Conservation (phyloP, 2,888 invertebrate species). For the Aromia moschata region DNA sequence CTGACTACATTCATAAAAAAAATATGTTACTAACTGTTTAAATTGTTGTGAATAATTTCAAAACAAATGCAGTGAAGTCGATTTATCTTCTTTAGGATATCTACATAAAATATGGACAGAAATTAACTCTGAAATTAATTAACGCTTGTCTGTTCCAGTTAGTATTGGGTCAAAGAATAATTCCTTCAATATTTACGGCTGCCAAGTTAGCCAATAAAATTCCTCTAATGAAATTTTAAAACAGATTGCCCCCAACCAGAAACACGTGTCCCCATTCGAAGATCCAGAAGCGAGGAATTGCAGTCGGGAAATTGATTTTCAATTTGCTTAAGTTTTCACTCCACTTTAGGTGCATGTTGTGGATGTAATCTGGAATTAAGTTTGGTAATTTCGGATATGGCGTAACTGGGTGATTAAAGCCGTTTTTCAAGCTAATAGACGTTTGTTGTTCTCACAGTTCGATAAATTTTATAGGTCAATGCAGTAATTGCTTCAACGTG, state of each 20-base stretch:
- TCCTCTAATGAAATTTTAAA: not conserved
- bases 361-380: slow-evolving; percentile 6
- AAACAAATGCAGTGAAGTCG: too few species aligned
- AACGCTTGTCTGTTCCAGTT: too few species aligned
- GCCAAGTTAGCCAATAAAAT: not conserved
- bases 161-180: too few species aligned
- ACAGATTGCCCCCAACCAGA: not conserved
- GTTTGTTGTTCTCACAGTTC: not conserved
- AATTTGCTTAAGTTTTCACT: slow-evolving; percentile 14
- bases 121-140: too few species aligned
- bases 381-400: slow-evolving; percentile 5
- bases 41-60: too few species aligned
- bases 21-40: too few species aligned
- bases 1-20: too few species aligned
- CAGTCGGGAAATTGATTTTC: slow-evolving; percentile 23
- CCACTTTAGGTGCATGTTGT: slow-evolving; percentile 1
- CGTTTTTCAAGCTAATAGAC: not conserved
- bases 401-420: not conserved
- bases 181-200: not conserved
- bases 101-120: too few species aligned
- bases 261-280: slow-evolving; percentile 1
- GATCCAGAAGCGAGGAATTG: slow-evolving; percentile 14
- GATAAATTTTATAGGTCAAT: too few species aligned
- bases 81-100: too few species aligned
- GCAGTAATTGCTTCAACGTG: too few species aligned